These are phyloP conservation scores for Diabrotica undecimpunctata DNA, from an alignment of 1,140 invertebrate genomes.

Conservation along the genomic window DNA sequence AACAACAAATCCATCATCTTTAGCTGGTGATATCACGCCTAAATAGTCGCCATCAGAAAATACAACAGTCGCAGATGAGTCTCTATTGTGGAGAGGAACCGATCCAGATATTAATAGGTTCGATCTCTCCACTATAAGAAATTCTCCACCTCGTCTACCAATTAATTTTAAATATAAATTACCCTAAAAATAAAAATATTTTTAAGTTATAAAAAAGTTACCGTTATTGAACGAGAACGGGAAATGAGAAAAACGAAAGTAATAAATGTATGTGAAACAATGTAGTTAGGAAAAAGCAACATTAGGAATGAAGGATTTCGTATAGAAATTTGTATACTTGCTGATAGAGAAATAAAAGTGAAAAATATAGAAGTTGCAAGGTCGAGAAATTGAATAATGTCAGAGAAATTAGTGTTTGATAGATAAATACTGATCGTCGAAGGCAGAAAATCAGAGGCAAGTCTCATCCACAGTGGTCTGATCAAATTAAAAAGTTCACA, in stretches of 20 bases:
- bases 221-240: neutral
- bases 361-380: too few relatives aligned
- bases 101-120: conserved; percentile 57
- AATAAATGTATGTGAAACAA: too few relatives aligned
- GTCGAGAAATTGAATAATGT: too few relatives aligned
- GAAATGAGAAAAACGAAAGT: neutral
- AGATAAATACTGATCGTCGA: too few relatives aligned
- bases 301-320: too few relatives aligned
- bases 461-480: too few relatives aligned
- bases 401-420: too few relatives aligned
- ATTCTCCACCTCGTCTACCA: conserved; percentile 58
- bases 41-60: conserved; percentile 84
- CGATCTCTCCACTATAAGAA: conserved; percentile 60
- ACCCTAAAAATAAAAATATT: conserved; percentile 45
- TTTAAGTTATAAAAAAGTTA: neutral
- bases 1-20: conserved; percentile 81
- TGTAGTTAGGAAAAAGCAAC: too few relatives aligned
- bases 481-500: too few relatives aligned
- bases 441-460: too few relatives aligned
- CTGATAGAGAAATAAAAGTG: too few relatives aligned
- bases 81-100: conserved; percentile 60
- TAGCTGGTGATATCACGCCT: conserved; percentile 73
- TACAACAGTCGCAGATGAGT: conserved; percentile 65
- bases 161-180: conserved; percentile 54
- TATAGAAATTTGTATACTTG: too few relatives aligned